Base-by-base conservation (phyloP, 2,888 invertebrate species). In the Sinopyrophorus schimmeli region DNA sequence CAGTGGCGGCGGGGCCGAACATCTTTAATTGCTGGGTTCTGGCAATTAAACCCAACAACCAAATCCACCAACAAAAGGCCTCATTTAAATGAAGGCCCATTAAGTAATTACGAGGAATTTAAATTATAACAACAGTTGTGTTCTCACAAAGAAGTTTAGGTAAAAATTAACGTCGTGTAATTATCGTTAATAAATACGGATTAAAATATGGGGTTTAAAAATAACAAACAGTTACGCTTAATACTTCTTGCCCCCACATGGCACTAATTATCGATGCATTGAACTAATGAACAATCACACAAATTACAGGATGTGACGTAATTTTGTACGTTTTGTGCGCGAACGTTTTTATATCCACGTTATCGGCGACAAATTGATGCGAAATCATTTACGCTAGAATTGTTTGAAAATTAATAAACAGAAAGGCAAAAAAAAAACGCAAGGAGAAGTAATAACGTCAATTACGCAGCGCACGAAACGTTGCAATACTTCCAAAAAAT, bases 271-370 rank as follows among this genome's bases (percentile, higher is more conserved):
- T 66, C 67, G 64, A 68, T 64, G 67, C 67, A 68, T 68, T 66
- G 64, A 67, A 60, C 65, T 67, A 68, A 68, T 68, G 66, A 70
- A 68, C 68, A 65, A 68, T 66, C 61, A 54, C 57, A 51, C 58
- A 67, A 69, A 70, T 70, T 69, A 60, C 69, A 60, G 69, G 70
- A 70, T 61, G 62, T 69, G 69, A 69, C 68, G 68, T 62, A 63
- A 64, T 58, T 59, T 55, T 53, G 53, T 59, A 58, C 59, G 53
- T 61, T 62, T 62, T 60, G 61, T 61, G 62, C 56, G 57, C 59
- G 56, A 60, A 59, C 57, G 62, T 58, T 56, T 62, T 57, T 61
- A 59, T 55, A 53, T 56, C 41, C 53, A 55, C 55, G 54, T 56
- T 57, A 23, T 60, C 54, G 59, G 57, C 49, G 58, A 56, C 51